A percentile compares a stretch with the other conserved stretches of the same genome.
Evolutionary conservation across 1,140 invertebrate species (phyloP).

Genomic region (Aphis gossypii): DNA sequence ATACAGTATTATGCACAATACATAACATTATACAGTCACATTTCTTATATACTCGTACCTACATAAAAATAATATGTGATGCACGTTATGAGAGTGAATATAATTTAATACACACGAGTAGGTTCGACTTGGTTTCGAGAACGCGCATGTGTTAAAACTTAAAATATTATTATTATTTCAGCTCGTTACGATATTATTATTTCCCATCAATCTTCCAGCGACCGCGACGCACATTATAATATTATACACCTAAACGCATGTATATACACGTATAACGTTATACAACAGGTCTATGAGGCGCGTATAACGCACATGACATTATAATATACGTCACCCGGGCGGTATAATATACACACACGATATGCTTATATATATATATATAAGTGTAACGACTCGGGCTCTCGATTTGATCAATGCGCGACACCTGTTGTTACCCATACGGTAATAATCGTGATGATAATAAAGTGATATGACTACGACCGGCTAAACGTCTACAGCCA

Average conservation of each 20-base stretch:
- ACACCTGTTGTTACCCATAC: not conserved
- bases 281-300: not conserved
- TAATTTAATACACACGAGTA: not conserved
- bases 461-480: not conserved
- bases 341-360: not conserved
- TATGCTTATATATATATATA: not conserved
- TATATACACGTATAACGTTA: not conserved
- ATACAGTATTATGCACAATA: no score
- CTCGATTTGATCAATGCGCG: not conserved
- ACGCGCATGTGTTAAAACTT: not conserved
- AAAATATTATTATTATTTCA: not conserved
- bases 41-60: no score
- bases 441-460: not conserved
- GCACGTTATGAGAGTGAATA: not conserved
- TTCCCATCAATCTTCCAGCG: not conserved
- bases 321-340: not conserved
- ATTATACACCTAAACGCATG: not conserved
- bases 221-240: not conserved
- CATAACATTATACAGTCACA: no score
- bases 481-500: not conserved
- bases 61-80: not conserved
- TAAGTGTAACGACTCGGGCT: not conserved
- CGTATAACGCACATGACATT: not conserved
- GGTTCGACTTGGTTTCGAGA: not conserved
- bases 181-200: constrained; percentile 16